Base-by-base conservation (phyloP, 2,888 invertebrate genomes). In the Aricia artaxerxes region DNA sequence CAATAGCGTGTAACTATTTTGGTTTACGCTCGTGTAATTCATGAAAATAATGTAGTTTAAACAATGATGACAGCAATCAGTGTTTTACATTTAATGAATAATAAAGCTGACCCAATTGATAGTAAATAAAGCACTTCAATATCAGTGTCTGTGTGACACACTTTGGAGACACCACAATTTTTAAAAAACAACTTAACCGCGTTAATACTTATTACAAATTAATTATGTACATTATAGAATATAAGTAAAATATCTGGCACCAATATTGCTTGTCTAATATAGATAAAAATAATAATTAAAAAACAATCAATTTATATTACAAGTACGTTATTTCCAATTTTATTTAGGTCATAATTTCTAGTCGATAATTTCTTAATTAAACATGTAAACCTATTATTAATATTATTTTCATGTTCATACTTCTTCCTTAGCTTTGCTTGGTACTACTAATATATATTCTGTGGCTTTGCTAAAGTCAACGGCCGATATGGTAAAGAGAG, bases 11-110 rank as follows among this genome's bases (percentile, higher is more conserved):
- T 35, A 4, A 69, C 35, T 69, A 38, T 69, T 69, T 69, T 64
- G 4, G 69, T 69, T 69, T 38, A 38, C 35, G 13, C 35, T 69
- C 69, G 35, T 5, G 31, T 7, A 35, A 69, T 13, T 64, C 31
- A 16, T 35, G 35, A 16, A 11, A 38, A 35, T 13, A 16, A 38
- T 69, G 35, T 38, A 13, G 13, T 69, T 69, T 1, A 69, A 69
- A 35, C 35, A 69, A 69, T 35, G 69, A 13, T 35, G 69, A 3
- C 69, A 2, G 13, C 6, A 35, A 11, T 64, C 24, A 69, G 31
- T 69, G 35, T 69, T 69, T 69, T 69, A 69, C 35, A 69, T 13
- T 40, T 69, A 69, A 69, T 13, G 35, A 69, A 69, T 69, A 69
- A 69, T 35, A 38, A 69, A 69, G 38, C 5, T 69, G 69, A 35